Evolutionary conservation across 2,888 invertebrate species (phyloP).

Genomic region (Drosophila trichaetosa): DNA sequence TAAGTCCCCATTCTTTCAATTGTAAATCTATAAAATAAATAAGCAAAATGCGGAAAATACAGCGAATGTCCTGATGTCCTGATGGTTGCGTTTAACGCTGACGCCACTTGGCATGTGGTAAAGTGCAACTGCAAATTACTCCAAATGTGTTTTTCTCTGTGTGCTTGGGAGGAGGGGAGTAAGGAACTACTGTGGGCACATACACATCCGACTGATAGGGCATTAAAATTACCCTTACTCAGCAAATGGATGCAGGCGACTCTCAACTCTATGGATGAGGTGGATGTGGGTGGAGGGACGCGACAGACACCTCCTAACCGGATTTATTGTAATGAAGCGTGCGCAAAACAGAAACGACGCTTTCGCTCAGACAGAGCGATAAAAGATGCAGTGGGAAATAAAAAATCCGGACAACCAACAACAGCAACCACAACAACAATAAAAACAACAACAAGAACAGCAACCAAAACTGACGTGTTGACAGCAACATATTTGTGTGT

Average conservation of each 20-base stretch:
- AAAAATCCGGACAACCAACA: slow-evolving; percentile 51
- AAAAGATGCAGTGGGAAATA: slow-evolving; percentile 70
- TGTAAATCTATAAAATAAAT: slow-evolving; percentile 29
- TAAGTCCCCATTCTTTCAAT: background rate
- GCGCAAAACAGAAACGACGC: slow-evolving; percentile 77
- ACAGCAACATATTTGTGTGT: slow-evolving; percentile 68
- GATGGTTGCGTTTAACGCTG: slow-evolving; percentile 45
- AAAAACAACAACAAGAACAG: slow-evolving; percentile 29
- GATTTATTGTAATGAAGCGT: slow-evolving; percentile 84
- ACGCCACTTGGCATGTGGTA: slow-evolving; percentile 46
- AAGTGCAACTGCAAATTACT: slow-evolving; percentile 61
- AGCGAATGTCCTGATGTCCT: slow-evolving; percentile 30
- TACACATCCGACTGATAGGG: slow-evolving; percentile 67
- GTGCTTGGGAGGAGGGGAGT: background rate
- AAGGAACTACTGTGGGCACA: slow-evolving; percentile 7
- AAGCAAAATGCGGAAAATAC: slow-evolving; percentile 10
- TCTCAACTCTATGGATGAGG: background rate
- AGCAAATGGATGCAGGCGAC: slow-evolving; percentile 13
- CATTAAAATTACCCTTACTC: slow-evolving; percentile 78
- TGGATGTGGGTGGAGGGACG: slow-evolving; percentile 12
- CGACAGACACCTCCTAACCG: slow-evolving; percentile 66
- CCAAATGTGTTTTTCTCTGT: slow-evolving; percentile 19
- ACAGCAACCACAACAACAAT: slow-evolving; percentile 30
- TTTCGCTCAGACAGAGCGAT: slow-evolving; percentile 61
- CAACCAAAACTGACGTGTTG: slow-evolving; percentile 65